Conservation (phyloP, 1,140 invertebrate genomes). For the Penaeus vannamei region DNA sequence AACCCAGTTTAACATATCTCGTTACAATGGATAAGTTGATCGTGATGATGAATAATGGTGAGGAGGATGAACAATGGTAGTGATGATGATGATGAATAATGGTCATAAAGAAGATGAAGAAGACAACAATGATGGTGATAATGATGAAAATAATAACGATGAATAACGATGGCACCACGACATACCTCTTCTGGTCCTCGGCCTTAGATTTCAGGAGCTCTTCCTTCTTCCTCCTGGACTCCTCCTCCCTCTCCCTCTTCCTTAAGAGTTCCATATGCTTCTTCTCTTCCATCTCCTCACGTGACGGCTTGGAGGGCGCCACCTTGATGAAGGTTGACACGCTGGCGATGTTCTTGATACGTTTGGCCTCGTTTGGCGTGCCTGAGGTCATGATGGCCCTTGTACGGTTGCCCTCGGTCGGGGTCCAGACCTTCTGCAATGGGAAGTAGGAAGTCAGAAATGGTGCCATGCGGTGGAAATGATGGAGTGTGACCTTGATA, state of each 20-base stretch:
- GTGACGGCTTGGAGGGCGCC: slow-evolving; percentile 32
- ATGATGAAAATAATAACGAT: too few species aligned
- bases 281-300: slow-evolving; percentile 58
- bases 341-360: slow-evolving; percentile 42
- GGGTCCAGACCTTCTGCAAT: slow-evolving; percentile 21
- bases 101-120: too few species aligned
- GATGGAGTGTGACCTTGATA: too few species aligned
- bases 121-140: too few species aligned
- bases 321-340: slow-evolving; percentile 52
- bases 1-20: too few species aligned
- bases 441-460: background rate
- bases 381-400: too few species aligned
- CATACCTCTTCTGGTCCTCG: slow-evolving; percentile 59
- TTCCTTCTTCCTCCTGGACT: slow-evolving; percentile 60
- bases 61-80: too few species aligned
- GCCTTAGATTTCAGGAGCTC: slow-evolving; percentile 44
- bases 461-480: too few species aligned
- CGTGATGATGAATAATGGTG: too few species aligned
- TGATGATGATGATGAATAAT: too few species aligned
- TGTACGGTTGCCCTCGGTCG: background rate
- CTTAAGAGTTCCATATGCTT: slow-evolving; percentile 49
- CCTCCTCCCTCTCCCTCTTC: slow-evolving; percentile 63
- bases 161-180: background rate
- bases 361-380: background rate
- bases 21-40: too few species aligned